Percentiles rank a stretch among this genome's conserved stretches.
Conservation (phyloP, 2,113 vertebrate genomes). For the Burhinus bistriatus region DNA sequence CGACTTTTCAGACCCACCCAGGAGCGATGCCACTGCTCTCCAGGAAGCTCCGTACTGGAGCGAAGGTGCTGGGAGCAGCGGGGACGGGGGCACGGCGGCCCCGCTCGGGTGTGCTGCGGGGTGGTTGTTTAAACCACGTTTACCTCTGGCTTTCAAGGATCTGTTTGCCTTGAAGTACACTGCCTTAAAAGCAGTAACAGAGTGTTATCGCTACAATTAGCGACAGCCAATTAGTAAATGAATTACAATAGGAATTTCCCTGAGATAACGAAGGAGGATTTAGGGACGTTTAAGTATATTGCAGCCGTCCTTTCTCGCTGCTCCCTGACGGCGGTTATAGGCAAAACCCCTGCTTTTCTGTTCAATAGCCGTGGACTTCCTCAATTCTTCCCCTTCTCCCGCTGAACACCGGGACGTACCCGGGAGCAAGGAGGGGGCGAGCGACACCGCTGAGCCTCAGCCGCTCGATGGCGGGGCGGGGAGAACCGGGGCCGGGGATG, state of each 20-base stretch:
- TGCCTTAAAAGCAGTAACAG: background rate
- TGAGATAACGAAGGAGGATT: fast-evolving
- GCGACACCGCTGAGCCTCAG: background rate
- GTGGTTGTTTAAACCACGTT: fast-evolving
- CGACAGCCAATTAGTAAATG: background rate
- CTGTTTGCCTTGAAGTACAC: background rate
- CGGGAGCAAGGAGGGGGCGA: background rate
- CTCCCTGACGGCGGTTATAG: fast-evolving
- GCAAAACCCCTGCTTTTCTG: background rate
- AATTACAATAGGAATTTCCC: background rate
- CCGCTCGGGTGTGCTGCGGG: background rate
- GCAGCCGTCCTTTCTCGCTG: background rate
- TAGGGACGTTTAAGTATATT: fast-evolving
- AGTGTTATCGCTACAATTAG: no score
- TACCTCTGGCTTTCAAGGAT: fast-evolving
- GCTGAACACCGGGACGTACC: background rate
- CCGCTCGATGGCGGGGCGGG: no score
- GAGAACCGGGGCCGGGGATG: no score
- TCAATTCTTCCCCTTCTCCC: fast-evolving
- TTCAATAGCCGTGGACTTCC: no score
- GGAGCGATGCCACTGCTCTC: fast-evolving
- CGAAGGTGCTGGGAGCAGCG: fast-evolving
- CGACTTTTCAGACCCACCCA: background rate
- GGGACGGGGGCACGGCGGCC: background rate
- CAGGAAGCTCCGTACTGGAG: fast-evolving